Conservation (phyloP, 2,113 vertebrate genomes). For the Rhabdomys dilectus region DNA sequence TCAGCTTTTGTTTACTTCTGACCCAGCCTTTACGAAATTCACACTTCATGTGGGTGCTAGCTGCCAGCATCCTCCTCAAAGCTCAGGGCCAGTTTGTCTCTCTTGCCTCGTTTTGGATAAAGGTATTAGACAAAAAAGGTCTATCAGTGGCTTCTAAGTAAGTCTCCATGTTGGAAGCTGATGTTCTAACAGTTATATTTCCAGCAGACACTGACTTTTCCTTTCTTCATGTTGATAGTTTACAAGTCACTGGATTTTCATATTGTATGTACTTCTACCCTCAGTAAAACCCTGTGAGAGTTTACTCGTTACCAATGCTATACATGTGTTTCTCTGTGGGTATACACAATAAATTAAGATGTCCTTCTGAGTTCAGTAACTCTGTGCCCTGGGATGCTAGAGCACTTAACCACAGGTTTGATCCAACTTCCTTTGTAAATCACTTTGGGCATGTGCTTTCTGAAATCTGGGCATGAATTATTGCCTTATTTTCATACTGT, state of each 20-base stretch:
- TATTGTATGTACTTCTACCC: constrained; percentile 25
- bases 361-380: constrained; percentile 71
- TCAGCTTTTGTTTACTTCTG: constrained; percentile 18
- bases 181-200: constrained; percentile 16
- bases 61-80: neutral
- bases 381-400: constrained; percentile 39
- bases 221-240: constrained; percentile 56
- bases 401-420: constrained; percentile 81
- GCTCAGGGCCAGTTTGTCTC: neutral
- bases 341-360: constrained; percentile 69
- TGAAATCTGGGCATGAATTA: constrained; percentile 82
- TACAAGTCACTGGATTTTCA: constrained; percentile 76
- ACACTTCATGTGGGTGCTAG: neutral
- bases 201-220: constrained; percentile 64
- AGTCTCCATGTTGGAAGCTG: neutral
- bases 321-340: constrained; percentile 68
- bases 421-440: constrained; percentile 82
- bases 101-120: neutral
- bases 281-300: neutral
- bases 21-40: neutral
- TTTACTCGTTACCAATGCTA: constrained; percentile 42
- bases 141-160: neutral
- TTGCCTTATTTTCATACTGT: constrained; percentile 86
- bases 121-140: neutral
- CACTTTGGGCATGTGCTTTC: constrained; percentile 82